phyloP scores from a whole-genome alignment of 53 echinoderm and acorn worm genomes.

The Mesocentrotus franciscanus region DNA sequence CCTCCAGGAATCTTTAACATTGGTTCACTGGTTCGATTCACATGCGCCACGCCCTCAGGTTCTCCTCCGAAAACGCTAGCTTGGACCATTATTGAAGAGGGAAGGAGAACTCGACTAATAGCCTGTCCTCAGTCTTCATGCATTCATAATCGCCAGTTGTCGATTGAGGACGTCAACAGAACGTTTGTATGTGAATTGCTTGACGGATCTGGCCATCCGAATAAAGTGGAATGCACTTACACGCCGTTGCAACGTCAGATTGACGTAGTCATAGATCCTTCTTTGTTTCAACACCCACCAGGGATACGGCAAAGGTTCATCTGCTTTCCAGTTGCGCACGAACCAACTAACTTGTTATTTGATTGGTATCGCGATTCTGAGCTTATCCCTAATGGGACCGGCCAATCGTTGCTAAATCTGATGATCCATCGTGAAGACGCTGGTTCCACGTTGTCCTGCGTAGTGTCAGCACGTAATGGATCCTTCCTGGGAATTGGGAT shows the following conservation, averaged over 20 bases:
- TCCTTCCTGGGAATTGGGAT: constrained; percentile 12
- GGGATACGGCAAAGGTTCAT: constrained; percentile 39
- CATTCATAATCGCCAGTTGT: not conserved
- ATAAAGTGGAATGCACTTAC: constrained; percentile 13
- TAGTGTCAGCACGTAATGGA: not conserved
- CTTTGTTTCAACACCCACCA: not conserved
- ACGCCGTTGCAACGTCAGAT: constrained; percentile 14
- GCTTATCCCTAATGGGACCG: constrained; percentile 33
- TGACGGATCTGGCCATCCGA: not conserved
- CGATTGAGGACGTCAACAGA: not conserved
- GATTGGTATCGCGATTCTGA: constrained; percentile 50
- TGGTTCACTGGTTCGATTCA: constrained; percentile 64
- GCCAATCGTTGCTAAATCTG: constrained; percentile 28
- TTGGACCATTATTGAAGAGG: not conserved
- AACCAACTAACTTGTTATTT: not conserved
- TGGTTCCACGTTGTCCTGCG: constrained; percentile 38
- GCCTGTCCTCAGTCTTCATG: constrained; percentile 45
- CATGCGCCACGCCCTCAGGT: constrained; percentile 50
- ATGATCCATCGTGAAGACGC: constrained; percentile 12
- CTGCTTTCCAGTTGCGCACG: not conserved
- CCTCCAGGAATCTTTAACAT: constrained; percentile 43
- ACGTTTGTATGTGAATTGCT: constrained; percentile 37
- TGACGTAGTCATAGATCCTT: constrained; percentile 34
- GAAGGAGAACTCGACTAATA: not conserved
- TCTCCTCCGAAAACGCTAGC: not conserved